Evolutionary conservation across 2,113 vertebrate genomes (phyloP).

Genomic region (Pao palembangensis): DNA sequence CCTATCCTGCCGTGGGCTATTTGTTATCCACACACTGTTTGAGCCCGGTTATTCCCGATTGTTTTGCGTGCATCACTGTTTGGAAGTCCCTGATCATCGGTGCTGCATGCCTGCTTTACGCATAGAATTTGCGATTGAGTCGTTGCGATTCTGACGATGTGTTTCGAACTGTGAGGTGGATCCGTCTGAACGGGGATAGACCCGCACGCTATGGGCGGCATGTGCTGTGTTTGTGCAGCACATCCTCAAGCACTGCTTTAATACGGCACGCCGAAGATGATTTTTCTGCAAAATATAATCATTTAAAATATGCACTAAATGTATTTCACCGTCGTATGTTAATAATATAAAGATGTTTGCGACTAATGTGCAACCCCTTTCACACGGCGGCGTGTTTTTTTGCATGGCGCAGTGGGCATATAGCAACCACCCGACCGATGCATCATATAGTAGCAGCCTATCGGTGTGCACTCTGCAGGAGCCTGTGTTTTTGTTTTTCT

Average conservation of each 20-base stretch:
- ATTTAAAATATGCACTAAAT: constrained; percentile 11
- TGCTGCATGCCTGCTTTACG: background rate
- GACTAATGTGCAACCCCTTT: constrained; percentile 20
- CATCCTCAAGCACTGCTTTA: constrained; percentile 23
- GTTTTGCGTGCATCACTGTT: constrained; percentile 13
- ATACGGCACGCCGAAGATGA: constrained; percentile 13
- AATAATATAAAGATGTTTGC: background rate
- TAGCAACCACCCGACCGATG: constrained; percentile 68
- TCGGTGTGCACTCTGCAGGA: constrained; percentile 61
- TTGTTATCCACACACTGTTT: constrained; percentile 49
- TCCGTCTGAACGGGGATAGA: constrained; percentile 31
- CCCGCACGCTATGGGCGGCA: constrained; percentile 53
- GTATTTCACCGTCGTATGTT: background rate
- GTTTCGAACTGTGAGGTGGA: constrained; percentile 48
- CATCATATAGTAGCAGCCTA: constrained; percentile 70
- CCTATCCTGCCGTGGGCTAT: constrained; percentile 52
- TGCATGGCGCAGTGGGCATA: constrained; percentile 74
- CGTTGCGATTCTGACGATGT: background rate
- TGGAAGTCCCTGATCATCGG: background rate
- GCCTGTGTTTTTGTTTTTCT: constrained; percentile 76
- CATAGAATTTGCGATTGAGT: background rate
- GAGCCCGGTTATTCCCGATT: constrained; percentile 30
- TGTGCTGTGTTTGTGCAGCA: constrained; percentile 59
- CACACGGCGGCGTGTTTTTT: constrained; percentile 42
- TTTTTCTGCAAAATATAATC: background rate